Evolutionary conservation across 92 coral and sea anemone genomes (phyloP).

Genomic region (Muricea muricata): DNA sequence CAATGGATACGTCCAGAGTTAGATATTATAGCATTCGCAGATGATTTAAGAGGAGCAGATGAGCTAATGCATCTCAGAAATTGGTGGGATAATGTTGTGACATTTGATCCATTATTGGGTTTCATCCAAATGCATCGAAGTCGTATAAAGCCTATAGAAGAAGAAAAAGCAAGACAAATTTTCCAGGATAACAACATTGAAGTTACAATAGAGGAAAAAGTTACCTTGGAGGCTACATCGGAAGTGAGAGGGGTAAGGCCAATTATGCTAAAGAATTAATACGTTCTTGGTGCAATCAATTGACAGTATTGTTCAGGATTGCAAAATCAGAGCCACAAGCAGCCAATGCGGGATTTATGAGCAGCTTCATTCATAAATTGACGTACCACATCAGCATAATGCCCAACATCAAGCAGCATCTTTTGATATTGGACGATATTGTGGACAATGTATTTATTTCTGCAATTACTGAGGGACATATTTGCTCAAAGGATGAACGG

Average conservation of each 20-base stretch:
- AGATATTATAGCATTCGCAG: constrained; percentile 49
- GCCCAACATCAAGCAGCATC: constrained; percentile 32
- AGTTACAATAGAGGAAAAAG: constrained; percentile 55
- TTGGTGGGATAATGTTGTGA: constrained; percentile 61
- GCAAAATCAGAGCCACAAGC: constrained; percentile 56
- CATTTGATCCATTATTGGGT: constrained; percentile 49
- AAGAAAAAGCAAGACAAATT: constrained; percentile 34
- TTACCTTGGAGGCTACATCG: constrained; percentile 45
- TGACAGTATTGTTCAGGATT: constrained; percentile 51
- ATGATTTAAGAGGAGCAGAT: constrained; percentile 30
- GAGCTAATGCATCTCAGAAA: constrained; percentile 23
- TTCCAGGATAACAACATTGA: constrained; percentile 30
- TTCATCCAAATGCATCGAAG: constrained; percentile 25
- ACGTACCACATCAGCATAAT: constrained; percentile 56
- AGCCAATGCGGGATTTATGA: too few relatives aligned
- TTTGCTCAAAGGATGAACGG: constrained; percentile 61
- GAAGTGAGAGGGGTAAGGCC: constrained; percentile 41
- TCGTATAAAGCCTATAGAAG: constrained; percentile 44
- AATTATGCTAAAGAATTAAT: constrained; percentile 42
- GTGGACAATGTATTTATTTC: constrained; percentile 46
- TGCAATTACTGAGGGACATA: constrained; percentile 57
- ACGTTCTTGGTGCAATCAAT: constrained; percentile 56
- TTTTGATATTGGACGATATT: background rate
- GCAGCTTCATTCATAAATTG: constrained; percentile 37
- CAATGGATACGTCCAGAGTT: constrained; percentile 12